Evolutionary conservation across 2,113 vertebrate genomes (phyloP).

Genomic region (Catharus minimus): DNA sequence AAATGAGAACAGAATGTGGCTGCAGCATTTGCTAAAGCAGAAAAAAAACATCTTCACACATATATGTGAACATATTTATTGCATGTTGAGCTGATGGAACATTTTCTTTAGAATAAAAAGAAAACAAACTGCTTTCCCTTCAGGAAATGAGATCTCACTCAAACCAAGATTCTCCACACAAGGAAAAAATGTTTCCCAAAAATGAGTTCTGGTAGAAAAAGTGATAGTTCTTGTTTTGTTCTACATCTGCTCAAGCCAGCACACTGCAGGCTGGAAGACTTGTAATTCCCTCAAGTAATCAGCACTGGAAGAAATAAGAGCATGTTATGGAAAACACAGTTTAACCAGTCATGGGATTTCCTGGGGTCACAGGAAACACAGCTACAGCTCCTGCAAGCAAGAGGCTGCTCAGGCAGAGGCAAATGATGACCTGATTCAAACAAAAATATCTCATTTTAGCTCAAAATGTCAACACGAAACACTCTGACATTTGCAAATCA

Average conservation of each 20-base stretch:
- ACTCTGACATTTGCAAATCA: conserved; percentile 51
- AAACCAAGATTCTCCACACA: not conserved
- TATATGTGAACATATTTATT: not conserved
- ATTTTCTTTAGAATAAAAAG: not conserved
- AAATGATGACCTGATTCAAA: conserved; percentile 20
- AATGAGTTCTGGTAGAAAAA: not conserved
- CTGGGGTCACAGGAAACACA: not conserved
- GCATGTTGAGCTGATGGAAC: not conserved
- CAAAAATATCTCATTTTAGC: conserved; percentile 31
- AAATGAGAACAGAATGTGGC: not conserved
- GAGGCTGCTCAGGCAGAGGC: not conserved
- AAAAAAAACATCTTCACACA: not conserved
- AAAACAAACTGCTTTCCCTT: not conserved
- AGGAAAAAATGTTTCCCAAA: not conserved
- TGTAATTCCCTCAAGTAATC: not conserved
- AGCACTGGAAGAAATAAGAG: not conserved
- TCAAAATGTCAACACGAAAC: conserved; percentile 54
- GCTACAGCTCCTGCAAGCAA: not conserved
- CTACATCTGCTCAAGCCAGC: not conserved
- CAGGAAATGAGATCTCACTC: not conserved
- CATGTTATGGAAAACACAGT: not conserved
- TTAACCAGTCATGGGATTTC: not conserved
- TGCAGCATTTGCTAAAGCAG: not conserved
- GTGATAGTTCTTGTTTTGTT: not conserved
- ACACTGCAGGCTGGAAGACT: not conserved